A percentile compares a stretch with the other conserved stretches of the same genome.
phyloP scores from a whole-genome alignment of 2,113 vertebrate species.

The Phasianus colchicus region DNA sequence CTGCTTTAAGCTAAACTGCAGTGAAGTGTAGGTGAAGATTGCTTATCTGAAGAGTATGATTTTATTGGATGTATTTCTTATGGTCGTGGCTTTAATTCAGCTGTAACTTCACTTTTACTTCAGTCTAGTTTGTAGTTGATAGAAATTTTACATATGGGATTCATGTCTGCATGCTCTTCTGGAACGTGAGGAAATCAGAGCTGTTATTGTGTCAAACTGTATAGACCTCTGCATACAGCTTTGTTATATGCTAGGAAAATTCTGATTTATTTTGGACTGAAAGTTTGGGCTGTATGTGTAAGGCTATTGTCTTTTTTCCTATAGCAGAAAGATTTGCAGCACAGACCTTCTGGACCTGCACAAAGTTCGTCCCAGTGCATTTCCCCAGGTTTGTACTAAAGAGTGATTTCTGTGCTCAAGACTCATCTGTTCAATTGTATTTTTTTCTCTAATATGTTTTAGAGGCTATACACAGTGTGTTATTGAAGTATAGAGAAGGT shows the following conservation, averaged over 20 bases:
- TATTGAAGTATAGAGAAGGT: slow-evolving; percentile 50
- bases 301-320: slow-evolving; percentile 41
- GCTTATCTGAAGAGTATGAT: background rate
- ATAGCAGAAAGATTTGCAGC: slow-evolving; percentile 67
- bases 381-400: slow-evolving; percentile 68
- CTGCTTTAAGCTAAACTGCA: background rate
- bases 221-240: background rate
- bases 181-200: background rate
- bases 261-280: background rate
- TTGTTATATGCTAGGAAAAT: background rate
- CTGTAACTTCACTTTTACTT: background rate
- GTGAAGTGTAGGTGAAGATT: background rate
- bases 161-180: background rate
- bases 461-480: slow-evolving; percentile 63
- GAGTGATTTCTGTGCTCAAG: slow-evolving; percentile 69
- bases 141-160: background rate
- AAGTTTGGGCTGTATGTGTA: slow-evolving; percentile 35
- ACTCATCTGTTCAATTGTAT: slow-evolving; percentile 59
- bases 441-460: slow-evolving; percentile 70
- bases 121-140: background rate
- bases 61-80: background rate
- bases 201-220: background rate
- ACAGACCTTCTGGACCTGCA: slow-evolving; percentile 58
- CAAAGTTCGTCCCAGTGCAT: slow-evolving; percentile 62
- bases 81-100: background rate